phyloP scores from a whole-genome alignment of 2,797 vertebrate species.

The Anabas testudineus region DNA sequence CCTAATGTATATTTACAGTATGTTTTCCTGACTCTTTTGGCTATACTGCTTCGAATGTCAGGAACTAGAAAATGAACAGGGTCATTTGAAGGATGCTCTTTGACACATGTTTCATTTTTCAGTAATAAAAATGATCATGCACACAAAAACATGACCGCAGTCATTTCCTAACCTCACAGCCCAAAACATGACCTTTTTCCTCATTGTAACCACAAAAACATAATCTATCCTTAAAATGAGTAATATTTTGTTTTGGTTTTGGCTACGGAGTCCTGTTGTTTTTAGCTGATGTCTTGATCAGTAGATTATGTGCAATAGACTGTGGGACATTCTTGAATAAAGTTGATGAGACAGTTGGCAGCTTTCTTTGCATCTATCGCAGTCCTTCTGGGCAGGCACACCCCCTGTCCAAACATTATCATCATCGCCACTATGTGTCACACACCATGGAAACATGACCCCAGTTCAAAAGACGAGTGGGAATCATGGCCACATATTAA shows the following conservation, averaged over 20 bases:
- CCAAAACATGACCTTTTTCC: background rate
- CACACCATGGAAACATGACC: conserved; percentile 27
- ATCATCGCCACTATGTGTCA: conserved; percentile 36
- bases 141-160: background rate
- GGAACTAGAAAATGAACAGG: background rate
- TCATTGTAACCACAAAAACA: background rate
- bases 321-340: conserved; percentile 13
- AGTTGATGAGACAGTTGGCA: conserved; percentile 17
- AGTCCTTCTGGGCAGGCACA: conserved; percentile 28
- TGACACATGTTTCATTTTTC: background rate
- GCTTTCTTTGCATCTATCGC: conserved; percentile 15
- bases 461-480: conserved; percentile 17
- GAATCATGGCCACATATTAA: conserved; percentile 25
- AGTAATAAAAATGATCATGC: too few relatives aligned
- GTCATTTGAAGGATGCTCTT: background rate
- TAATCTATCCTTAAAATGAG: background rate
- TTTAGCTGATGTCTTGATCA: conserved; percentile 1
- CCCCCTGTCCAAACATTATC: conserved; percentile 50
- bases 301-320: background rate
- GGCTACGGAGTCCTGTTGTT: conserved; percentile 1
- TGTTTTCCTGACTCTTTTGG: background rate
- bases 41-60: too few relatives aligned
- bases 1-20: background rate
- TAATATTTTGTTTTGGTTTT: conserved; percentile 5
- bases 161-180: background rate